phyloP scores from a whole-genome alignment of 1,140 invertebrate species.

The Bombus pascuorum region DNA sequence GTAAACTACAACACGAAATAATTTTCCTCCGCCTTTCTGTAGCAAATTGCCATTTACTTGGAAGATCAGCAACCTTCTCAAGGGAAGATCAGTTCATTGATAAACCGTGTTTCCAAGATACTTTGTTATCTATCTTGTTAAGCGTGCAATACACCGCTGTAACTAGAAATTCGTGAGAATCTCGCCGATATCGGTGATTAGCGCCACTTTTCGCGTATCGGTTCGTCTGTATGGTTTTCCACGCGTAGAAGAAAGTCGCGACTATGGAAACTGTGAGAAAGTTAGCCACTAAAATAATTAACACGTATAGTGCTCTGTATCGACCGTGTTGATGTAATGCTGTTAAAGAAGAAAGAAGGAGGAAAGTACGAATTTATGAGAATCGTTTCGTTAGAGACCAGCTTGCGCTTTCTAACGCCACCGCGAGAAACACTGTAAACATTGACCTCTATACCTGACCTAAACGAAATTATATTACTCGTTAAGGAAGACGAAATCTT shows the following conservation, averaged over 20 bases:
- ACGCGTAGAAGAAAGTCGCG: conserved; percentile 66
- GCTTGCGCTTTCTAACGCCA: conserved; percentile 16
- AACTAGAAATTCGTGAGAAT: neutral
- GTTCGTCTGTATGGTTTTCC: conserved; percentile 40
- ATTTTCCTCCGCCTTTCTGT: neutral
- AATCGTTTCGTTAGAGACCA: neutral
- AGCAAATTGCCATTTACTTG: neutral
- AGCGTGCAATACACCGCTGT: no score
- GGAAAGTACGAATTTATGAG: conserved; percentile 50
- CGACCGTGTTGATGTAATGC: neutral
- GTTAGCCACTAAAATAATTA: conserved; percentile 45
- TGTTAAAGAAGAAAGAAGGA: neutral
- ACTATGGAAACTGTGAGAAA: conserved; percentile 57
- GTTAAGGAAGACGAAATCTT: neutral
- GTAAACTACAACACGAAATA: neutral
- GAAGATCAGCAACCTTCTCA: neutral
- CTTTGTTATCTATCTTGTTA: neutral
- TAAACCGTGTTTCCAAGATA: no score
- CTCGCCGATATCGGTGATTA: no score
- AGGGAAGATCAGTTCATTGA: fast-evolving
- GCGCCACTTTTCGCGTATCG: conserved; percentile 17
- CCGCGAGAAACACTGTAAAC: neutral
- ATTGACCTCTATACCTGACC: neutral
- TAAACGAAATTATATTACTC: neutral
- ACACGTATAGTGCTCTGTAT: conserved; percentile 17